Evolutionary conservation across 2,888 invertebrate genomes (phyloP), one percentile per base, ranked within the genome.

Genomic region (Baccha elongata): DNA sequence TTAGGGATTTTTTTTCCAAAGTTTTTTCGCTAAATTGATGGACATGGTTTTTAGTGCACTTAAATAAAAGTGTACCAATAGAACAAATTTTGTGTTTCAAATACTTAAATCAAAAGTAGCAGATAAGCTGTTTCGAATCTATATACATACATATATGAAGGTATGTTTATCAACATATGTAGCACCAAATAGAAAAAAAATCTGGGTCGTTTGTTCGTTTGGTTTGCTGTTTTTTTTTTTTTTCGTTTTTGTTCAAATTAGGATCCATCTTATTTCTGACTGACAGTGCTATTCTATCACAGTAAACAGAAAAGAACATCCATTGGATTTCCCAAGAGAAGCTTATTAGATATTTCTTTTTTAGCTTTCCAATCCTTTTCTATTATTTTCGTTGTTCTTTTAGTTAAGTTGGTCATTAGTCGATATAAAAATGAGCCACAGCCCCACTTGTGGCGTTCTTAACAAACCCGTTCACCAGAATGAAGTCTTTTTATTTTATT

Each of bases 211-310:
- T 67, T 81, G 76, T 67, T 72, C 46, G 60, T 72, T 65, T 29
- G 60, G 7, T 17, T 60, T 60, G 29, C 6, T 60, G 60, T 3
- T 13, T 26, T 60, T 52, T 26, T 58, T 40, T 11, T 26, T 26
- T 6, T 26, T 67, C 75, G 72, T 40, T 13, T 55, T 64, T 81
- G 21, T 60, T 67, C 75, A 76, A 76, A 81, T 81, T 81, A 81
- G 81, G 81, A 81, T 81, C 71, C 81, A 81, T 81, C 81, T 81
- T 71, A 76, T 75, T 76, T 81, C 71, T 76, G 81, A 76, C 81
- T 81, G 81, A 81, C 81, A 76, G 67, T 72, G 75, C 71, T 76
- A 53, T 81, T 75, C 75, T 81, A 76, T 76, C 76, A 76, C 71
- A 76, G 81, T 72, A 60, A 71, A 76, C 64, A 76, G 65, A 76